Base-by-base conservation (phyloP, 2,888 invertebrate species). In the Panopea generosa region DNA sequence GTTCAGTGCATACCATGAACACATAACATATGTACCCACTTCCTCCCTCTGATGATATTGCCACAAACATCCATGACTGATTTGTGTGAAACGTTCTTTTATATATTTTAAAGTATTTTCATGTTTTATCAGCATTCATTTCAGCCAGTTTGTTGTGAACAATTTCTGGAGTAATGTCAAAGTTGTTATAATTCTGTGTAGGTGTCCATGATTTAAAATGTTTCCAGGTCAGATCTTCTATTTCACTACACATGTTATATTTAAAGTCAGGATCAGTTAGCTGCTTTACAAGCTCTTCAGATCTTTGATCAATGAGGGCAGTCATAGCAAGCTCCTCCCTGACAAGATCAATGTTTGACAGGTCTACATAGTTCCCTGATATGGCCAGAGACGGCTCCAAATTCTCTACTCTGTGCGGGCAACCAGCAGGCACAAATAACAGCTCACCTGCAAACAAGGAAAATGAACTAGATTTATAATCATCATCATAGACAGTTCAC, bases 291-390 rank as follows among this genome's bases (percentile, higher is more conserved):
- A 90, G 74, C 20, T 87, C 86, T 6, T 68, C 72, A 11, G 89
- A 85, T 38, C 88, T 77, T 2, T 85, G 83, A 68, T 91, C 90
- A 2, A 87, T 22, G 4, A 90, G 73, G 9, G 83, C 84, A 69
- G 84, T 88, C 16, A 87, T 68, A 18, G 77, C 61, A 7, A 91
- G 84, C 63, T 91, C 90, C 18, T 85, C 68, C 71, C 83, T 80
- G 0, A 89, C 90, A 16, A 73, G 59, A 4, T 74, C 55, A 49
- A 88, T 76, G 71, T 91, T 91, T 20, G 90, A 88, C 4, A 84
- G 71, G 68, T 91, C 88, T 4, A 91, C 90, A 84, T 88, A 89
- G 75, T 91, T 91, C 20, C 86, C 88, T n/a, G 90, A 90, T 43
- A 91, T 89, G n/a, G 91, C 91, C 18, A 91, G 55, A 0, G 89